Conservation (phyloP, 2,888 invertebrate genomes). For the Meiosimyza decipiens region DNA sequence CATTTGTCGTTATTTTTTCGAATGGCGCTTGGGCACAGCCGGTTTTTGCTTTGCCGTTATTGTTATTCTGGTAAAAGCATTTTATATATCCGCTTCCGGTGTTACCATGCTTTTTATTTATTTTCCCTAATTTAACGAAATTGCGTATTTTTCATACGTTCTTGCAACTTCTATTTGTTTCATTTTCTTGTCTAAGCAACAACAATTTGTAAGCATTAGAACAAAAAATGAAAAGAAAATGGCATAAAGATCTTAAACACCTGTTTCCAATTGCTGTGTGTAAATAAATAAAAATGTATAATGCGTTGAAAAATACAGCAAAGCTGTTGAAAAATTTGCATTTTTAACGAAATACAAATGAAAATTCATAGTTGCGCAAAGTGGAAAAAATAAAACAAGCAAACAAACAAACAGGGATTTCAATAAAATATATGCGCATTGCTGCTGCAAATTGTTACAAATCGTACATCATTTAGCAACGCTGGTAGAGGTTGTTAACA, state of each 20-base stretch:
- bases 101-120: slow-evolving; percentile 6
- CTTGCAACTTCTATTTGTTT: neutral
- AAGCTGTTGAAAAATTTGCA: slow-evolving; percentile 11
- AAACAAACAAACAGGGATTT: no score
- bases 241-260: slow-evolving; percentile 1
- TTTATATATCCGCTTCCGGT: slow-evolving; percentile 1
- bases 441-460: neutral
- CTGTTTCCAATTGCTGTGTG: slow-evolving; percentile 22
- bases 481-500: no score
- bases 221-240: no score
- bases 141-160: neutral
- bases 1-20: slow-evolving; percentile 22
- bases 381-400: no score
- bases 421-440: no score
- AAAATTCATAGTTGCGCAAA: neutral
- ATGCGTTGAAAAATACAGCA: neutral
- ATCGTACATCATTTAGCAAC: no score
- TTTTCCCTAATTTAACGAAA: slow-evolving; percentile 20
- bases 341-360: slow-evolving; percentile 18
- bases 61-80: neutral
- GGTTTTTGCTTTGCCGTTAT: neutral
- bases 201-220: no score
- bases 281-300: no score
- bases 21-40: neutral
- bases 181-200: no score